Base-by-base conservation (phyloP, 2,888 invertebrate species). In the Volucella inflata region DNA sequence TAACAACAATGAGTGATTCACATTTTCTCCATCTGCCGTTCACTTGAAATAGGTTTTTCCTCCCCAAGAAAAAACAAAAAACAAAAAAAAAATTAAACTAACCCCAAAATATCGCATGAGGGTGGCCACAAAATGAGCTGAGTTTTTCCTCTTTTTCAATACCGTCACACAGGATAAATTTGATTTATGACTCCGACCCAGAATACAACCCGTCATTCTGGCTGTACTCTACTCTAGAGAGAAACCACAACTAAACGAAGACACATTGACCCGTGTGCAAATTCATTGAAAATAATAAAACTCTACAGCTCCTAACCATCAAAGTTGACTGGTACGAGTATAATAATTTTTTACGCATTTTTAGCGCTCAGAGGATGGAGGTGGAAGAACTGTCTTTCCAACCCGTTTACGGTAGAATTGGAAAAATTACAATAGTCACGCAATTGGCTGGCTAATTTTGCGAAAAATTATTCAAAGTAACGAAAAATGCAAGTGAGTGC, bases 371-470 rank as follows among this genome's bases (percentile, higher is more conserved):
- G 40, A n/a, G 38, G 16, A 30, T 51, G 48, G 16, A 30, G 9
- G n/a, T 46, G 8, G 11, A 14, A 21, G n/a, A 59, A 40, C 57
- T 10, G 10, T 40, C 16, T 53, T n/a, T 21, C 8, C 36, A 68
- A 30, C 48, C 53, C n/a, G 10, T 21, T 21, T 30, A 16, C 11
- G 21, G 21, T 12, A 40, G 17, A 16, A n/a, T 21, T 21, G 21
- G 21, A 59, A 72, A 74, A 70, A 55, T 75, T 60, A 70, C 70
- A 70, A 71, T 14, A 80, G 80, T 79, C 84, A 84, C 84, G 84
- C 84, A 60, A 80, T 76, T 50, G 55, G 14, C 53, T 71, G 64
- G 42, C 14, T 40, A 55, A 67, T 67, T 82, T 65, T 30, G 60
- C 16, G 21, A 46, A 65, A 71, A 55, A 9, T 40, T 46, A 30